Evolutionary conservation across 1,140 invertebrate species (phyloP).

Genomic region (Leptopilina boulardi): DNA sequence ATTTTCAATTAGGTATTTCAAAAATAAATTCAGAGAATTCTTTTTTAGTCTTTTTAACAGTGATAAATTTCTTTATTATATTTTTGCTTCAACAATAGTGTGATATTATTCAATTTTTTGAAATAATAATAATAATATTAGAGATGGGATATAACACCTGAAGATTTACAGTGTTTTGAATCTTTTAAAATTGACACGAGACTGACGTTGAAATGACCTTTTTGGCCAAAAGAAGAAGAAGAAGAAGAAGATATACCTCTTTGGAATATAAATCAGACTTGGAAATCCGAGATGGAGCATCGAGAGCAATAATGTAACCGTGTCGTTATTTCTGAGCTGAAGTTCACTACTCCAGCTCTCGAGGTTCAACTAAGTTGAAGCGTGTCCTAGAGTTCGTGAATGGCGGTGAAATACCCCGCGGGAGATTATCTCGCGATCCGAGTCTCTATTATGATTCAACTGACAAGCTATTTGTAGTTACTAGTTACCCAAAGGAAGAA

Average conservation of each 20-base stretch:
- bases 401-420: slow-evolving; percentile 50
- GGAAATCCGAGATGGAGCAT: slow-evolving; percentile 27
- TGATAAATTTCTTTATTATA: no score
- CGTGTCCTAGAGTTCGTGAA: slow-evolving; percentile 41
- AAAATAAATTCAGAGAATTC: no score
- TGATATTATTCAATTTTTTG: no score
- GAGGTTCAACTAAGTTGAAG: slow-evolving; percentile 38
- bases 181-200: background rate
- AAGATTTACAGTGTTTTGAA: background rate
- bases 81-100: no score
- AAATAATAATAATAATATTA: background rate
- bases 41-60: no score
- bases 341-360: slow-evolving; percentile 38
- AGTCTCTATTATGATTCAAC: slow-evolving; percentile 69
- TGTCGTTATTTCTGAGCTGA: slow-evolving; percentile 25
- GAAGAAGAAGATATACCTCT: no score
- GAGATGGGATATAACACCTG: background rate
- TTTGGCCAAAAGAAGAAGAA: background rate
- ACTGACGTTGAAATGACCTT: background rate
- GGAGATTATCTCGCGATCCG: slow-evolving; percentile 66
- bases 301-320: slow-evolving; percentile 20
- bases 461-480: slow-evolving; percentile 70
- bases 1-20: no score
- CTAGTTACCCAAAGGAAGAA: slow-evolving; percentile 53
- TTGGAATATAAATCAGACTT: slow-evolving; percentile 29